phyloP scores from a whole-genome alignment of 2,888 invertebrate species.

The Plutella xylostella region DNA sequence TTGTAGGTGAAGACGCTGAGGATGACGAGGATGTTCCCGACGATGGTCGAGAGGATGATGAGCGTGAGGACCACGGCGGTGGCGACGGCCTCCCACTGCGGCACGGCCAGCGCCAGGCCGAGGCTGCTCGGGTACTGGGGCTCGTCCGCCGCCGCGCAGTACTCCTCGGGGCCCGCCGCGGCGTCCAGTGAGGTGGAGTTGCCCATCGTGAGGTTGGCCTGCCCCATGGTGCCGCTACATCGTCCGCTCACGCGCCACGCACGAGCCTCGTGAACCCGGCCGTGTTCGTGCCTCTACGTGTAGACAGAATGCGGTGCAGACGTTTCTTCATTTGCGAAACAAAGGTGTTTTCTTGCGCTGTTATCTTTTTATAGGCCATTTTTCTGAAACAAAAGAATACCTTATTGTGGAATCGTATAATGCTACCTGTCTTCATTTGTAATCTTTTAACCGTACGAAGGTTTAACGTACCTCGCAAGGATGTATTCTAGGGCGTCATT shows the following conservation, averaged over 20 bases:
- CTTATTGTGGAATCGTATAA: neutral
- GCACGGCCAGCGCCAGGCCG: slow-evolving; percentile 80
- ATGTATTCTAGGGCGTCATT: neutral
- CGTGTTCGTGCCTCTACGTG: slow-evolving; percentile 25
- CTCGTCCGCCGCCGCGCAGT: slow-evolving; percentile 53
- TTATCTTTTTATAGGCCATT: slow-evolving; percentile 36
- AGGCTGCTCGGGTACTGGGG: slow-evolving; percentile 73
- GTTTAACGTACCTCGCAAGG: neutral
- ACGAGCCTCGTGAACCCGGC: slow-evolving; percentile 21
- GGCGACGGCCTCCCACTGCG: slow-evolving; percentile 86
- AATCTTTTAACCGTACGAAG: neutral
- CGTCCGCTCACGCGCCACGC: slow-evolving; percentile 31
- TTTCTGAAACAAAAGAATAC: slow-evolving; percentile 44
- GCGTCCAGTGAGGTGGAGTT: slow-evolving; percentile 44
- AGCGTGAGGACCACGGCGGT: slow-evolving; percentile 85
- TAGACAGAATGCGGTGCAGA: slow-evolving; percentile 22
- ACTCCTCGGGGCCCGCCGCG: slow-evolving; percentile 35
- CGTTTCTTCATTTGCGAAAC: slow-evolving; percentile 28
- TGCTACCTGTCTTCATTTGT: neutral
- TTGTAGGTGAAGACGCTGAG: slow-evolving; percentile 96
- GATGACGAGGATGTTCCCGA: slow-evolving; percentile 94
- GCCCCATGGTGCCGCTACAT: slow-evolving; percentile 55
- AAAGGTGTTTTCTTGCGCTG: slow-evolving; percentile 27
- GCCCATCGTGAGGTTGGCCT: slow-evolving; percentile 42
- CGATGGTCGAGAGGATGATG: slow-evolving; percentile 88